Percentiles rank a stretch among this genome's conserved stretches.
Evolutionary conservation across 2,113 vertebrate genomes (phyloP).

Genomic region (Motacilla alba): DNA sequence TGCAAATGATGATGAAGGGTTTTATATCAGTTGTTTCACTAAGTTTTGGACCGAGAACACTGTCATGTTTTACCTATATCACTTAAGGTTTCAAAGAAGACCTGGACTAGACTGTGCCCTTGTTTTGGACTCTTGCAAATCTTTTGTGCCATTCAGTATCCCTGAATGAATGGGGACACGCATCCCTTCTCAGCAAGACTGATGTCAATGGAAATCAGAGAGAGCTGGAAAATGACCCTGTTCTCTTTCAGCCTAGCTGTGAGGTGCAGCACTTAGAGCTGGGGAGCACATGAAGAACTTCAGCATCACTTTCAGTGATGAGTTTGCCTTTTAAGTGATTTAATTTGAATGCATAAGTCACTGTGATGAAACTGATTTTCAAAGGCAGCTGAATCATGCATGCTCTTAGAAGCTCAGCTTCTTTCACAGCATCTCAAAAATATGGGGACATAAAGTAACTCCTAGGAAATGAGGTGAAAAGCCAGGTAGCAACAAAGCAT

Average conservation of each 20-base stretch:
- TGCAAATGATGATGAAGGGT: not conserved
- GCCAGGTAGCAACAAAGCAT: not conserved
- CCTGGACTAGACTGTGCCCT: not conserved
- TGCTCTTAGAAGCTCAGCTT: not conserved
- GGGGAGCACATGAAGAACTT: not conserved
- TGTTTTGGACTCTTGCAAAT: not conserved
- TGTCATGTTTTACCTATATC: not conserved
- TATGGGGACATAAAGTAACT: not conserved
- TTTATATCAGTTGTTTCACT: not conserved
- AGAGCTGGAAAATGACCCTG: not conserved
- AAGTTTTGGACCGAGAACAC: not conserved
- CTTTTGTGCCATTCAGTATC: not conserved
- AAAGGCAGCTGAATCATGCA: not conserved
- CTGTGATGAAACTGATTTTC: not conserved
- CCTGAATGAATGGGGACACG: not conserved
- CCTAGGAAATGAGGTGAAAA: not conserved
- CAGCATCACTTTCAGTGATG: not conserved
- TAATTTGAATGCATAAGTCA: not conserved
- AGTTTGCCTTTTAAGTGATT: not conserved
- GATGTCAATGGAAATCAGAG: not conserved
- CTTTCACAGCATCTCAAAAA: not conserved
- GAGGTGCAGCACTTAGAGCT: not conserved
- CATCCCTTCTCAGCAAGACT: not conserved
- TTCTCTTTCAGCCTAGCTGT: not conserved
- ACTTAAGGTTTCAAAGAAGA: not conserved